These are phyloP conservation scores for Dolichopus griseipennis DNA, from an alignment of 2,888 invertebrate species.

Conservation along the genomic window DNA sequence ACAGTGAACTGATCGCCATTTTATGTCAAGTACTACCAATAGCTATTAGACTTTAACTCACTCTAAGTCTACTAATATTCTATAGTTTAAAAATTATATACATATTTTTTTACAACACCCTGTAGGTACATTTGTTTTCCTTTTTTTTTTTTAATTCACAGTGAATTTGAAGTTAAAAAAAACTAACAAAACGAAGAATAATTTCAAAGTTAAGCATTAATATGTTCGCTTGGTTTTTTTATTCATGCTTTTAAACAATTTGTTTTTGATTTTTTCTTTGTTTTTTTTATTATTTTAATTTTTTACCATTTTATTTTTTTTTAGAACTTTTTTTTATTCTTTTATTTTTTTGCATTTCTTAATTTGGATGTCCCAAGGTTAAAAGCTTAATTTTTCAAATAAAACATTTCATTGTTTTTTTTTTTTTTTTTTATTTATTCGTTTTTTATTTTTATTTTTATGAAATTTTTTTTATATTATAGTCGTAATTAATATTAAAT, in stretches of 20 bases:
- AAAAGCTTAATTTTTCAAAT: slow-evolving; percentile 3
- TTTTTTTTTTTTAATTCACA: too few species aligned
- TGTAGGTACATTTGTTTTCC: too few species aligned
- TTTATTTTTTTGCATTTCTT: not conserved
- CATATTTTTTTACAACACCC: too few species aligned
- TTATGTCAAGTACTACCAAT: too few species aligned
- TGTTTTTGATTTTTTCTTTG: too few species aligned
- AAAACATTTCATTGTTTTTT: not conserved
- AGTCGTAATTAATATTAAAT: slow-evolving; percentile 6
- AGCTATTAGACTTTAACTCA: too few species aligned
- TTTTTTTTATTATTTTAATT: not conserved
- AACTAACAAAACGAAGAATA: not conserved
- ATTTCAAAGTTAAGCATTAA: not conserved
- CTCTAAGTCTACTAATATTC: too few species aligned
- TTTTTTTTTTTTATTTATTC: not conserved
- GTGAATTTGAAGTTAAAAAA: not conserved
- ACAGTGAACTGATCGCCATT: too few species aligned
- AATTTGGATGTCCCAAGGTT: slow-evolving; percentile 4
- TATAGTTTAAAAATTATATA: too few species aligned
- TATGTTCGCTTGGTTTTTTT: not conserved
- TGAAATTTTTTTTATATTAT: not conserved
- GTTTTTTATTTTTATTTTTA: not conserved
- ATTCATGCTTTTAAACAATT: too few species aligned
- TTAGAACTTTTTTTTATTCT: not conserved
- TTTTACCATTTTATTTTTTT: not conserved